Conservation (phyloP, 2,797 vertebrate species). For the Glyptemys insculpta region DNA sequence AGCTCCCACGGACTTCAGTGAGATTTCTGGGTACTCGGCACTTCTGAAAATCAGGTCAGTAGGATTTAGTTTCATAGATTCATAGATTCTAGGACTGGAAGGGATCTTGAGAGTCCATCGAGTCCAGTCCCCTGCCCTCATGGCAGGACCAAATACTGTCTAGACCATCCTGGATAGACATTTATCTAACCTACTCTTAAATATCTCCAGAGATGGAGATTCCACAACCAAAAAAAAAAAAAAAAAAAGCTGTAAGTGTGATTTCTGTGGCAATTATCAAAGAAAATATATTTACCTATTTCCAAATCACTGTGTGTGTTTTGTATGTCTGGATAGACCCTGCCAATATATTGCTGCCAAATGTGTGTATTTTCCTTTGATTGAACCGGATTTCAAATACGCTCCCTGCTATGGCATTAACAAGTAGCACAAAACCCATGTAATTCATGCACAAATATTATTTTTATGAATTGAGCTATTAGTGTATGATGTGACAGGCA, state of each 20-base stretch:
- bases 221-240: background rate
- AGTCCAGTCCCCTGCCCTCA: too few relatives aligned
- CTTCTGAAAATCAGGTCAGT: background rate
- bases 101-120: too few relatives aligned
- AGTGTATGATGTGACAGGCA: conserved; percentile 7
- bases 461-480: conserved; percentile 55
- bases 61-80: background rate
- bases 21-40: background rate
- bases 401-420: conserved; percentile 1
- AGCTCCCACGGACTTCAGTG: background rate
- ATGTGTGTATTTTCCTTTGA: background rate
- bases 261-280: background rate
- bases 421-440: background rate
- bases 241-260: background rate
- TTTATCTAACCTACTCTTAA: too few relatives aligned
- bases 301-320: background rate
- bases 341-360: background rate
- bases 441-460: conserved; percentile 26
- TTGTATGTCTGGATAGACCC: background rate
- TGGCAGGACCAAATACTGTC: too few relatives aligned
- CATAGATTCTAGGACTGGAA: too few relatives aligned
- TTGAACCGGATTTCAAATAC: conserved; percentile 2
- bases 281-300: background rate
- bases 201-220: too few relatives aligned
- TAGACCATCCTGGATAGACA: too few relatives aligned